phyloP scores from a whole-genome alignment of 1,140 invertebrate species.

The Ceratina australensis region DNA sequence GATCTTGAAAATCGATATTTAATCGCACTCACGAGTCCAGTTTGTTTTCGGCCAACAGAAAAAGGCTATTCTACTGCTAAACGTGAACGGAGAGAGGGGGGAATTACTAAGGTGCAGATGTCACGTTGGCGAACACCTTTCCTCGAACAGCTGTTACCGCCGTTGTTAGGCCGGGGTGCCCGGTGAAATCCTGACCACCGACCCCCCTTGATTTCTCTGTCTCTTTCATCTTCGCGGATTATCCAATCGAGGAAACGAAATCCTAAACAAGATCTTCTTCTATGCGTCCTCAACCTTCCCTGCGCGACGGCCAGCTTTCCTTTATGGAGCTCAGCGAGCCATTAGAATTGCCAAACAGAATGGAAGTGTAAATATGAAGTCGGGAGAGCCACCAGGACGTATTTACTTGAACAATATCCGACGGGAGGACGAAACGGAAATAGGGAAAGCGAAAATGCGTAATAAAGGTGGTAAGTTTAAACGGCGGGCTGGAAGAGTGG shows the following conservation, averaged over 20 bases:
- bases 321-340: too few species aligned
- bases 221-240: background rate
- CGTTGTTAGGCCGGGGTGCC: constrained; percentile 24
- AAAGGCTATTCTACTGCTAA: constrained; percentile 50
- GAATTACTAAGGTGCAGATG: constrained; percentile 55
- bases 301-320: too few species aligned
- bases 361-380: too few species aligned
- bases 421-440: too few species aligned
- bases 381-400: too few species aligned
- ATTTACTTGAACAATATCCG: too few species aligned
- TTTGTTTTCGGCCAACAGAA: constrained; percentile 32
- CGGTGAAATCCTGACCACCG: constrained; percentile 37
- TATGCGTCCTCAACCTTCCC: too few species aligned
- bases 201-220: background rate
- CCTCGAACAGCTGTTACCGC: constrained; percentile 59
- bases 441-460: too few species aligned
- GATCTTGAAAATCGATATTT: constrained; percentile 30
- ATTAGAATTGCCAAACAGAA: too few species aligned
- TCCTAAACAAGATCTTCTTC: background rate
- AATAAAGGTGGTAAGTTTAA: background rate
- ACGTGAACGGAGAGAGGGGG: constrained; percentile 18
- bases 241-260: background rate
- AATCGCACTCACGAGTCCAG: background rate
- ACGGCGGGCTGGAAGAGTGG: background rate
- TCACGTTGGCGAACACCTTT: constrained; percentile 63